A percentile compares a stretch with the other conserved stretches of the same genome.
phyloP scores from a whole-genome alignment of 2,113 vertebrate species.

The Dromaius novaehollandiae region DNA sequence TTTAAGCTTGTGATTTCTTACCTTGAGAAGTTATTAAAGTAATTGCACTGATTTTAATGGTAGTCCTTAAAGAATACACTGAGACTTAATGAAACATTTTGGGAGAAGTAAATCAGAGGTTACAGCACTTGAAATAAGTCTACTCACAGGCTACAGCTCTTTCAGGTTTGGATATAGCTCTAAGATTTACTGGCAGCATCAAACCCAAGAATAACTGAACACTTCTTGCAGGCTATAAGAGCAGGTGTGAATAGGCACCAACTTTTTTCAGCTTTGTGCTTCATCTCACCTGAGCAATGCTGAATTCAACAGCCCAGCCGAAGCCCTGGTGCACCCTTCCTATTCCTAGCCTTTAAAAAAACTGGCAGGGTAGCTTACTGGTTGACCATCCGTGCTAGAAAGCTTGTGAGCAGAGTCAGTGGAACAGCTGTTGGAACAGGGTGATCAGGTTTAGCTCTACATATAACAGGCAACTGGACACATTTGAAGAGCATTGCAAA shows the following conservation, averaged over 20 bases:
- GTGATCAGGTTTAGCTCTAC: neutral
- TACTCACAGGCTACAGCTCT: neutral
- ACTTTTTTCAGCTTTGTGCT: neutral
- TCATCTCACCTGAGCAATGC: neutral
- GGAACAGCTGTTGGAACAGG: neutral
- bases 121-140: neutral
- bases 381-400: neutral
- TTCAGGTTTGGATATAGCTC: neutral
- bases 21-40: neutral
- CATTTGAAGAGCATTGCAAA: neutral
- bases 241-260: accelerated
- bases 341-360: neutral
- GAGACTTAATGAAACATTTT: neutral
- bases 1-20: neutral
- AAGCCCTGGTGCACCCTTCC: accelerated
- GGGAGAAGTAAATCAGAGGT: neutral
- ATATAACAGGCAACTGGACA: neutral
- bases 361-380: accelerated
- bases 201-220: neutral
- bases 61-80: neutral
- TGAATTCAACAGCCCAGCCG: accelerated
- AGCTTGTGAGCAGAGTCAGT: neutral
- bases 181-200: neutral
- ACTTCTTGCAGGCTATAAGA: neutral
- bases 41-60: neutral